A percentile compares a stretch with the other conserved stretches of the same genome.
phyloP scores from a whole-genome alignment of 2,888 invertebrate genomes.

The Diachrysia chrysitis region DNA sequence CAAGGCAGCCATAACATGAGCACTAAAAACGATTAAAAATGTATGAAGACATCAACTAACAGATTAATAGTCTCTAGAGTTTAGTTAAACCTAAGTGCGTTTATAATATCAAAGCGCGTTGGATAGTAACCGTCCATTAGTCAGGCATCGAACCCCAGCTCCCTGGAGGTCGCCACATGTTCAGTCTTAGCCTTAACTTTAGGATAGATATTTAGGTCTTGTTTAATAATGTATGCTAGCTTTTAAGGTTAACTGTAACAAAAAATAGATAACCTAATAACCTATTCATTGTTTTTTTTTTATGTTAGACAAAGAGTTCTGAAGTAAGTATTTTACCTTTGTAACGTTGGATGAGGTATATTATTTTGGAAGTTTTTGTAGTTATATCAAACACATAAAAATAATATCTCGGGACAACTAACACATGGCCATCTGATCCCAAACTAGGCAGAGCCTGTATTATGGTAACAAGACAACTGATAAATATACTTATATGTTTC shows the following conservation, averaged over 20 bases:
- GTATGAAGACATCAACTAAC: slow-evolving; percentile 58
- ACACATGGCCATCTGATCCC: too few relatives aligned
- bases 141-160: slow-evolving; percentile 36
- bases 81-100: slow-evolving; percentile 52
- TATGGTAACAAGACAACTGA: too few relatives aligned
- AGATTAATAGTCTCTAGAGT: slow-evolving; percentile 52
- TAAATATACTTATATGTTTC: too few relatives aligned
- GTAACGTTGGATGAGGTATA: too few relatives aligned
- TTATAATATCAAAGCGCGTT: slow-evolving; percentile 54
- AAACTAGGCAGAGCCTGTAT: too few relatives aligned
- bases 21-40: slow-evolving; percentile 51
- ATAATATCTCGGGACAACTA: too few relatives aligned
- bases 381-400: too few relatives aligned
- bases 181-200: neutral
- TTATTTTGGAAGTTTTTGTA: too few relatives aligned
- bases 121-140: slow-evolving; percentile 47
- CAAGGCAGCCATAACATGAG: slow-evolving; percentile 27
- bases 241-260: neutral
- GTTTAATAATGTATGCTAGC: neutral
- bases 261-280: neutral
- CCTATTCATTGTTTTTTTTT: too few relatives aligned
- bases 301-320: too few relatives aligned
- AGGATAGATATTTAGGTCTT: neutral
- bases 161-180: slow-evolving; percentile 18
- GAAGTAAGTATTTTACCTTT: too few relatives aligned